Base-by-base conservation (phyloP, 2,797 vertebrate species). In the Choloepus didactylus region DNA sequence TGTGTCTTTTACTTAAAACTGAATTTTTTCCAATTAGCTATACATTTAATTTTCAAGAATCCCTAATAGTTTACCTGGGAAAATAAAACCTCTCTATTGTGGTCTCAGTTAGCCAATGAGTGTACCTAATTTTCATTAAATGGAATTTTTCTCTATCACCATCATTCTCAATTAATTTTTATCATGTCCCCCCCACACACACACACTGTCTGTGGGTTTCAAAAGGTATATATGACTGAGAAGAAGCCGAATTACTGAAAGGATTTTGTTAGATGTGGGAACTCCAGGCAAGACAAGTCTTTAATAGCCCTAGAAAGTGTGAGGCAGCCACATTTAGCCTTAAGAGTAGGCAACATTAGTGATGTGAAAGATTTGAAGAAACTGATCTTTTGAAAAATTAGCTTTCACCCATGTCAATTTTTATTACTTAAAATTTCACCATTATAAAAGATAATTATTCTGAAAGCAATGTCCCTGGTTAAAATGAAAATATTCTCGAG, bases 81-180 rank as follows among this genome's bases (percentile, higher is more conserved):
- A 79, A 87, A 67, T 93, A 18, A 84, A 80, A 27, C 59, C 38
- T 81, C 23, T 83, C 62, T 15, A 87, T 35, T 94, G 72, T 49
- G 59, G n/a, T 38, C 49, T 93, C 29, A 85, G 44, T 83, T 69
- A 56, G 29, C 23, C 66, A 70, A 27, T 25, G 15, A 82, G 44
- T 46, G 3, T 49, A 92, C 72, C n/a, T 62, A 51, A 27, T 87
- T 92, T 95, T 91, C 72, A 44, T 73, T 67, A 81, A 89, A 66
- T 79, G 27, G n/a, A 62, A 31, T 89, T 95, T 89, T 89, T 7
- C 21, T 62, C 3, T 80, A 27, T 41, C 41, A 9, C 56, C 21
- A 41, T 84, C 54, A 82, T 89, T 89, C 41, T 49, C 27, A 72
- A 56, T 90, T 75, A 69, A 94, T 94, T 95, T 91, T 67, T 88